Evolutionary conservation across 2,113 vertebrate genomes (phyloP), one percentile per base, ranked within the genome.

Genomic region (Cygnus buccinator): DNA sequence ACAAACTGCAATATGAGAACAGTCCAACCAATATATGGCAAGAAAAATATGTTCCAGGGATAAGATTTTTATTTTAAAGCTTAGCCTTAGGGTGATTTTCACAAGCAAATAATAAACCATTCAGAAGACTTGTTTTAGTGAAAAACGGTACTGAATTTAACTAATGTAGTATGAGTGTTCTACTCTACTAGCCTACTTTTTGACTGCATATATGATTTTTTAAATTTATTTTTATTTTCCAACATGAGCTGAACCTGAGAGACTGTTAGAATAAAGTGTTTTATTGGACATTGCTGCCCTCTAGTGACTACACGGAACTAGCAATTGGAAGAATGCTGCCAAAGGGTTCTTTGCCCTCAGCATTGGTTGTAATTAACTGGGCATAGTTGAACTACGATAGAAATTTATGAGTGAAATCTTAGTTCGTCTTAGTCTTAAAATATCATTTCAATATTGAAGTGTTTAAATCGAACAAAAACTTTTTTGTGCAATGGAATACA

Each of bases 251-350:
- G 73, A 87, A 80, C 61, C 78, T 17, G 28, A 50, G 11, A 39
- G 37, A 63, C n/a, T 41, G n/a, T 50, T n/a, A 31, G 44, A 77
- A 33, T 19, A 87, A 50, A 87, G 31, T 31, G 19, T 97, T 97
- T 31, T 41, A 73, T 71, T 91, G 78, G 89, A 70, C 81, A 89
- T 83, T 97, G 97, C 94, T 98, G 98, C 97, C 98, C 97, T 96
- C 98, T 97, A 97, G 96, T 94, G 98, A 66, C 48, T 1, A 0
- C 1, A 5, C 0, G 12, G 44, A 23, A 50, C 11, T 48, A 23
- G 31, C 6, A 58, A 5, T 0, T 35, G 29, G 28, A 50, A 52
- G 4, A 16, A 35, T 5, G 3, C 19, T 35, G 28, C 8, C 10
- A 55, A 72, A 54, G 6, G 2, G 15, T 68, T 39, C n/a, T 48